These are phyloP conservation scores for Sycophila sp. DNA, from an alignment of 1,140 invertebrate genomes.

Conservation along the genomic window DNA sequence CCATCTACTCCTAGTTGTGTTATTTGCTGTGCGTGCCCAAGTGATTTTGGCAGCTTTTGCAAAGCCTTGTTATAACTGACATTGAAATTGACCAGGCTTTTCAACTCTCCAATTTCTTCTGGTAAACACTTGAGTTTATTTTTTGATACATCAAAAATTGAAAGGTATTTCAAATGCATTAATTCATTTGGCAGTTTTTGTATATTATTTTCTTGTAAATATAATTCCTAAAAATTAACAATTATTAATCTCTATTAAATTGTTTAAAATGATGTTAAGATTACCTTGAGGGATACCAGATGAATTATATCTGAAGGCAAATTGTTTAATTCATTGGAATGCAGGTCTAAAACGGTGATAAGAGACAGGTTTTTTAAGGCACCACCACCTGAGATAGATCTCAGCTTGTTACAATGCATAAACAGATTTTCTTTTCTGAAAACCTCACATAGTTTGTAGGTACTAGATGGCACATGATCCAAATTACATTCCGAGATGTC, in stretches of 20 bases:
- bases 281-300: slow-evolving; percentile 72
- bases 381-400: slow-evolving; percentile 76
- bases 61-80: slow-evolving; percentile 70
- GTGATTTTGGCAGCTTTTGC: slow-evolving; percentile 70
- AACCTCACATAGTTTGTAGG: slow-evolving; percentile 81
- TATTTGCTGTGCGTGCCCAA: slow-evolving; percentile 71
- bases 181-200: slow-evolving; percentile 76
- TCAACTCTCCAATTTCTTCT: slow-evolving; percentile 71
- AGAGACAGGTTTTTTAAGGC: slow-evolving; percentile 74
- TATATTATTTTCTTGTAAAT: slow-evolving; percentile 74
- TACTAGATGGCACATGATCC: slow-evolving; percentile 75
- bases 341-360: slow-evolving; percentile 77
- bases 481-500: slow-evolving; percentile 80
- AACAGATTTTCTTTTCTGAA: slow-evolving; percentile 77
- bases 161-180: slow-evolving; percentile 70
- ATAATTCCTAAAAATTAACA: slow-evolving; percentile 67
- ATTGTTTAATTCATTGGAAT: slow-evolving; percentile 74
- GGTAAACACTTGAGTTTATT: slow-evolving; percentile 78
- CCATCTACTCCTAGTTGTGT: slow-evolving; percentile 70
- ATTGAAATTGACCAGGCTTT: slow-evolving; percentile 68
- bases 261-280: neutral
- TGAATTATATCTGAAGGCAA: slow-evolving; percentile 72
- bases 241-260: neutral
- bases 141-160: slow-evolving; percentile 75
- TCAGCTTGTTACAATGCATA: slow-evolving; percentile 75